Conservation (phyloP, 2,888 invertebrate genomes). For the Pterobdella sp. region DNA sequence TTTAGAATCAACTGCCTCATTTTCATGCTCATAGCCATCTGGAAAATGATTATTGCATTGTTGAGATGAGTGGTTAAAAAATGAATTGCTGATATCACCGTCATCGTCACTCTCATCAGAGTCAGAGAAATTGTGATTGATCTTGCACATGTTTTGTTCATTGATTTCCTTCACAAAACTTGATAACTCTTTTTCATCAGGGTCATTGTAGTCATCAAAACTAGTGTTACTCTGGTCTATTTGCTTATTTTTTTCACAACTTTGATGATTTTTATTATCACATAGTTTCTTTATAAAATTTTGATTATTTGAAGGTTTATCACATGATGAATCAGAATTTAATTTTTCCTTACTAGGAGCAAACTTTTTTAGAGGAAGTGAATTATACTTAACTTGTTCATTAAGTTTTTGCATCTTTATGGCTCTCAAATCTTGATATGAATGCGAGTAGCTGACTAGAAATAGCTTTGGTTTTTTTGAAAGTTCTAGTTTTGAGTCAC, state of each 20-base stretch:
- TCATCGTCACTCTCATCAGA: neutral
- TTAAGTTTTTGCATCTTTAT: neutral
- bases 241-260: neutral
- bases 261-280: neutral
- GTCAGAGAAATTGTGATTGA: neutral
- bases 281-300: neutral
- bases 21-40: neutral
- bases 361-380: neutral
- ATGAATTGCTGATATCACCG: neutral
- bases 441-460: neutral
- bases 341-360: neutral
- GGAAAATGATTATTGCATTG: slow-evolving; percentile 4
- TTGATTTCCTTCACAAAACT: slow-evolving; percentile 6
- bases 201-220: neutral
- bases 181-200: neutral
- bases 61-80: neutral
- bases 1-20: neutral
- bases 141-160: neutral
- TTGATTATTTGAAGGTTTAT: neutral
- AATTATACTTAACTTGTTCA: neutral
- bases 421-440: neutral
- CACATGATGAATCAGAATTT: neutral
- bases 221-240: neutral
- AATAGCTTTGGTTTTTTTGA: neutral
- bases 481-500: slow-evolving; percentile 23